Conservation (phyloP, 2,888 invertebrate species). For the Steinernema hermaphroditum region DNA sequence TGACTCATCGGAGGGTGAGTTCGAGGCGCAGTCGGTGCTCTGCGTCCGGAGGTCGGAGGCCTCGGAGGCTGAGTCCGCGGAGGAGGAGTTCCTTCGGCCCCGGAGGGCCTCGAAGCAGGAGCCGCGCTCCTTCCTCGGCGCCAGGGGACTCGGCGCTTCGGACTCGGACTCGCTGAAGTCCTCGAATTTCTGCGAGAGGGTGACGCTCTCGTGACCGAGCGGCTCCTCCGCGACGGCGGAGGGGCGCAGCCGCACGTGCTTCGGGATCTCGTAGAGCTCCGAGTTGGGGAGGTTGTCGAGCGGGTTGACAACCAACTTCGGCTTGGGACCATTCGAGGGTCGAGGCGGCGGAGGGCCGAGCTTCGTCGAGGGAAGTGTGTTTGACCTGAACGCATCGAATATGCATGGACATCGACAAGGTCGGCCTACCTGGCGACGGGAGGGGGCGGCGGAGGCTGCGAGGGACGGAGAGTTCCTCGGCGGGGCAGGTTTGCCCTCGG, state of each 20-base stretch:
- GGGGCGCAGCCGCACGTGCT: neutral
- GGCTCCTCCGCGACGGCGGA: neutral
- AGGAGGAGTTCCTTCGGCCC: neutral
- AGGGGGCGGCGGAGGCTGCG: slow-evolving; percentile 3
- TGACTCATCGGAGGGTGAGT: slow-evolving; percentile 12
- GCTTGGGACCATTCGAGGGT: neutral
- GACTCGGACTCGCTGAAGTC: slow-evolving; percentile 7
- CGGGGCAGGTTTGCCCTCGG: neutral
- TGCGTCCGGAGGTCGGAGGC: neutral
- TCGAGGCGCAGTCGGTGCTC: slow-evolving; percentile 19
- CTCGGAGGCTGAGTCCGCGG: neutral
- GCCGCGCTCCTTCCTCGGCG: neutral
- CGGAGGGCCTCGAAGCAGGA: neutral
- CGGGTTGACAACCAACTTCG: neutral
- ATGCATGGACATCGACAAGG: too few relatives aligned
- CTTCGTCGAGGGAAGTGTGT: neutral
- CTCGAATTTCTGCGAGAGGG: slow-evolving; percentile 10
- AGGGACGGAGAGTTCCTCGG: neutral
- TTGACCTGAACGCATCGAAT: neutral
- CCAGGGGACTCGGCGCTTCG: neutral
- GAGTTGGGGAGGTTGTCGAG: slow-evolving; percentile 7
- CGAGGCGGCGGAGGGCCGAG: neutral
- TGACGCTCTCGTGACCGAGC: neutral
- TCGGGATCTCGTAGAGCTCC: neutral
- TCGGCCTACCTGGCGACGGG: neutral